Percentiles rank a stretch among this genome's conserved stretches.
Evolutionary conservation across 2,113 vertebrate genomes (phyloP).

Genomic region (Atractosteus spatula): DNA sequence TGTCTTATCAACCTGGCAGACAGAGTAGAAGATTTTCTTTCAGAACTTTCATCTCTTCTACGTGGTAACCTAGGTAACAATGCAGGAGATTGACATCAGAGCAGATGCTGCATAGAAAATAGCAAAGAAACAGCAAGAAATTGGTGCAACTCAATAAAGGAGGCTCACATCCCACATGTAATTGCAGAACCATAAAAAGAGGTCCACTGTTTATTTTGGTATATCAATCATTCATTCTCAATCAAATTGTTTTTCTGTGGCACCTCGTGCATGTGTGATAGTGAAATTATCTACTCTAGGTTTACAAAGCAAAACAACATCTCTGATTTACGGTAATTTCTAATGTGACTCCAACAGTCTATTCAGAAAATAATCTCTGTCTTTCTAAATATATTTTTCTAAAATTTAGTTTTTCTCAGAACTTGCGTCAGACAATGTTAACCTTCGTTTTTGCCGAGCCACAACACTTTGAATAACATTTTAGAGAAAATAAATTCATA

Average conservation of each 20-base stretch:
- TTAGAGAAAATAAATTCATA: too few species aligned
- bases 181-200: conserved; percentile 7
- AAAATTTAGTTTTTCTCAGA: too few species aligned
- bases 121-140: conserved; percentile 13
- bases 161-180: not conserved
- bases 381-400: too few species aligned
- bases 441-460: too few species aligned
- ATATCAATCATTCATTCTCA: not conserved
- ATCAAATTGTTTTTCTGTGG: not conserved
- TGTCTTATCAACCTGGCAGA: conserved; percentile 11
- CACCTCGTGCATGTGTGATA: not conserved
- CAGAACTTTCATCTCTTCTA: conserved; percentile 20
- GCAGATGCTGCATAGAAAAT: not conserved
- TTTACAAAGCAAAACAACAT: not conserved
- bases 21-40: conserved; percentile 6
- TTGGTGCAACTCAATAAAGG: conserved; percentile 22
- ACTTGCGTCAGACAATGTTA: too few species aligned
- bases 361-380: too few species aligned
- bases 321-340: too few species aligned
- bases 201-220: conserved; percentile 8
- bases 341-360: too few species aligned
- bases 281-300: not conserved
- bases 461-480: too few species aligned
- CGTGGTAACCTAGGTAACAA: conserved; percentile 28
- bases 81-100: conserved; percentile 14